Base-by-base conservation (phyloP, 92 coral and sea anemone species). In the Montipora capitata region DNA sequence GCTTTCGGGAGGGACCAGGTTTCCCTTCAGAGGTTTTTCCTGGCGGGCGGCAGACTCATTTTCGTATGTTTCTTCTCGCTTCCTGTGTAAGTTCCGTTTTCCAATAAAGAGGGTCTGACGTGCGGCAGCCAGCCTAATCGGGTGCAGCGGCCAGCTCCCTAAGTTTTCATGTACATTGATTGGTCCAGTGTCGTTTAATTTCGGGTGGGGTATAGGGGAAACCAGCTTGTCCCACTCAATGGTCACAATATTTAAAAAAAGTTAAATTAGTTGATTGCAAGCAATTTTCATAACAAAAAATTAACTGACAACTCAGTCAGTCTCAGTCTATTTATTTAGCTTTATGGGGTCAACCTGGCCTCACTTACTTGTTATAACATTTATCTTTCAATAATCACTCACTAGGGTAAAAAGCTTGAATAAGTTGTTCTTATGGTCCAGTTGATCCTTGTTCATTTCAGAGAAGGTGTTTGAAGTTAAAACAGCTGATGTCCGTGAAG, bases 401-500 rank as follows among this genome's bases (percentile, higher is more conserved):
- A 83, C 70, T 56, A 72, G 70, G 71, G 73, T 38, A 83, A 83
- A 82, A 82, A 68, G 86, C 87, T 83, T 83, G 14, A 54, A 54
- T 71, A 83, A 83, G 71, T 52, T 83, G 71, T 68, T 73, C 72
- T 88, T 56, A 79, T 74, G 59, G 73, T 63, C 76, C 80, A 40
- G 61, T 75, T 85, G 72, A 61, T 74, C 72, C 40, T 64, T 85
- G 63, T 86, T 86, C 68, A 78, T 86, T 79, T 71, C 49, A 87
- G 86, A 79, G 85, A 87, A 87, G 74, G 79, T 87, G 41, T 87
- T 87, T 87, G 91, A n/a, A n/a, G n/a, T n/a, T n/a, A n/a, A n/a
- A n/a, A n/a, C n/a, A n/a, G n/a, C n/a, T n/a, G n/a, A n/a, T n/a
- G n/a, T n/a, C n/a, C n/a, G n/a, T n/a, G n/a, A n/a, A n/a, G n/a